These are phyloP conservation scores for Protosalanx chinensis DNA, from an alignment of 2,797 vertebrate species.

Conservation along the genomic window DNA sequence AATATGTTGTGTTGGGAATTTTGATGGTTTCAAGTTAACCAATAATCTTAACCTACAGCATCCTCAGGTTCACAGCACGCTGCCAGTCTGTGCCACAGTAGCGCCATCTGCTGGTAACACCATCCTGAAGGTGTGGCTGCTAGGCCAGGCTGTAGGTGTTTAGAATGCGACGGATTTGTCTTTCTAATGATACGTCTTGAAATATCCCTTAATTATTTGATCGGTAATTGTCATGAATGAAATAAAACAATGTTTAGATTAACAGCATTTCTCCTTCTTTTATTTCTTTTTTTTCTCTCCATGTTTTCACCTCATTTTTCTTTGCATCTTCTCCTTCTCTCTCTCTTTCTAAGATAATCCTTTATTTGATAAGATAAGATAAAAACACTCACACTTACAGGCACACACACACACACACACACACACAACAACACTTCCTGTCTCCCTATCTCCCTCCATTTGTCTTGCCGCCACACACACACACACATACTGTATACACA, in stretches of 20 bases:
- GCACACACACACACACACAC: neutral
- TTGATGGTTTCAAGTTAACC: too few relatives aligned
- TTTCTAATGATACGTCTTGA: too few relatives aligned
- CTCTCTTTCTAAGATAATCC: neutral
- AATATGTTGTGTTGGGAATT: too few relatives aligned
- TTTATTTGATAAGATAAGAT: too few relatives aligned
- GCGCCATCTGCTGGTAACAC: conserved; percentile 71
- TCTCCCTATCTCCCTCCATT: neutral
- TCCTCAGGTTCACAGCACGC: neutral
- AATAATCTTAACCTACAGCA: too few relatives aligned
- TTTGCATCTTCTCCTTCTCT: neutral
- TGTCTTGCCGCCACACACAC: neutral
- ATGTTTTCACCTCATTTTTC: neutral
- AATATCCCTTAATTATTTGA: neutral
- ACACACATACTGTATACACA: conserved; percentile 10
- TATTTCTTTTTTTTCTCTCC: neutral
- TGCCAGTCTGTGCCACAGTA: conserved; percentile 44
- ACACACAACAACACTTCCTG: neutral
- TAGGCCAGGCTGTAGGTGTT: too few relatives aligned
- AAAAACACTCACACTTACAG: neutral
- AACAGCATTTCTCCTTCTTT: neutral
- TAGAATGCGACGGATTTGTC: too few relatives aligned
- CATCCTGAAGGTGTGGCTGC: neutral
- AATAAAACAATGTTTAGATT: neutral
- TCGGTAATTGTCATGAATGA: neutral